phyloP scores from a whole-genome alignment of 2,888 invertebrate species.

The Myopa tessellatipennis region DNA sequence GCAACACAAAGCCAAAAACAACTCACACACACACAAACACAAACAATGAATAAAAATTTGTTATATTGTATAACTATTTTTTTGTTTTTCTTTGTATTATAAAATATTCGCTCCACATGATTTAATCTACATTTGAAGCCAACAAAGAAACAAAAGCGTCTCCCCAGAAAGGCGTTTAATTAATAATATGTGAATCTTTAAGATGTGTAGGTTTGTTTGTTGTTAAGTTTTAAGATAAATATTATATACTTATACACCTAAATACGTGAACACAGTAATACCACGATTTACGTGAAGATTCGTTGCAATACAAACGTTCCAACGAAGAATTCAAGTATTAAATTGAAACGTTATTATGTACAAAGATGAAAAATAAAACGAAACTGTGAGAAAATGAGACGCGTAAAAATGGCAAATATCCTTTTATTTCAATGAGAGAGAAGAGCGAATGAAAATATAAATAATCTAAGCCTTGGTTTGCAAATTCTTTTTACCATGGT shows the following conservation, averaged over 20 bases:
- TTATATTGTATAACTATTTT: background rate
- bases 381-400: background rate
- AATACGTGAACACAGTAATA: background rate
- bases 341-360: background rate
- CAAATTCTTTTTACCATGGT: background rate
- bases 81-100: background rate
- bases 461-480: background rate
- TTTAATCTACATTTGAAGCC: background rate
- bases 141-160: background rate
- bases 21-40: background rate
- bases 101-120: background rate
- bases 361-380: background rate
- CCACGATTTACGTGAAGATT: too few species aligned
- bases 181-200: constrained; percentile 15
- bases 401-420: too few species aligned
- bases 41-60: background rate
- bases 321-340: background rate
- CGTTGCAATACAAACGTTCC: background rate
- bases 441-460: background rate
- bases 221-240: constrained; percentile 49
- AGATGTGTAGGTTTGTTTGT: constrained; percentile 50
- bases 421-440: too few species aligned
- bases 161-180: background rate
- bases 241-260: constrained; percentile 11
- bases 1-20: too few species aligned